A percentile compares a stretch with the other conserved stretches of the same genome.
These are phyloP conservation scores for Girardinichthys multiradiatus DNA, from an alignment of 2,113 vertebrate species.

Conservation along the genomic window DNA sequence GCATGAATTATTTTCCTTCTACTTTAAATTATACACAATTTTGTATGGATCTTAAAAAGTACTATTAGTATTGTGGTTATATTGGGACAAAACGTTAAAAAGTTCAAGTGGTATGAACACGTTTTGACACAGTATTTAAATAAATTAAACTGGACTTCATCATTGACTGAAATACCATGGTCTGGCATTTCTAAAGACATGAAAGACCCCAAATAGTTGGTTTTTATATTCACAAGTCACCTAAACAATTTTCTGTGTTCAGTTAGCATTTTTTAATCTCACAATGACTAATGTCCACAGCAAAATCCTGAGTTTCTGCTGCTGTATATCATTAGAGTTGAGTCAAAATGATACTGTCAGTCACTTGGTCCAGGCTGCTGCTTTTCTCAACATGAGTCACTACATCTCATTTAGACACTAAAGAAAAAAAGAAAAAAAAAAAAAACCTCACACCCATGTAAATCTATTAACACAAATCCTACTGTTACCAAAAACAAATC, in stretches of 20 bases:
- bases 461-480: slow-evolving; percentile 50
- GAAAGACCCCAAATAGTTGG: slow-evolving; percentile 17
- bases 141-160: background rate
- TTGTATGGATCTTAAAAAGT: background rate
- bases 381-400: slow-evolving; percentile 78
- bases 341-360: slow-evolving; percentile 72
- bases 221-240: slow-evolving; percentile 45
- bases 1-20: background rate
- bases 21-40: background rate
- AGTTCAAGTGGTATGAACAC: background rate
- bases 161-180: background rate
- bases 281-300: slow-evolving; percentile 50
- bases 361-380: slow-evolving; percentile 56
- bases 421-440: slow-evolving; percentile 62
- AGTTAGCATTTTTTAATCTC: slow-evolving; percentile 30
- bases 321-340: slow-evolving; percentile 44
- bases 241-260: slow-evolving; percentile 11
- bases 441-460: slow-evolving; percentile 48
- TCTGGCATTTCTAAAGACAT: slow-evolving; percentile 25
- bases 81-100: background rate
- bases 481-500: slow-evolving; percentile 16
- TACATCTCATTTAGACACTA: slow-evolving; percentile 62
- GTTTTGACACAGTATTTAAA: background rate
- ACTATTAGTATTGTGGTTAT: background rate
- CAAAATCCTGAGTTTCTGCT: slow-evolving; percentile 39